Conservation (phyloP, 2,888 invertebrate species). For the Phorcus lineatus region DNA sequence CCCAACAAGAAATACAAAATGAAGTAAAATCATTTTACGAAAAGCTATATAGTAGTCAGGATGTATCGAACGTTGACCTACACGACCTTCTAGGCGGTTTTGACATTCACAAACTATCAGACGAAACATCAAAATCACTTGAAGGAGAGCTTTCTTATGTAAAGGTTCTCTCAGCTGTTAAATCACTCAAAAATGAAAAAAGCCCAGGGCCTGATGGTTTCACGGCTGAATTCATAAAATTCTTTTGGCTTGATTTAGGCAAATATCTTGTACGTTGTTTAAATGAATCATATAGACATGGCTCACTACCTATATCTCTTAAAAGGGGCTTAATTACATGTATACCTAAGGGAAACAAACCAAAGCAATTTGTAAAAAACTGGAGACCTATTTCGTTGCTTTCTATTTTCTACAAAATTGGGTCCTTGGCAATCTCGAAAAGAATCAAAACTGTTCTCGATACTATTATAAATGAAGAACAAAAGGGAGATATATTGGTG, state of each 20-base stretch:
- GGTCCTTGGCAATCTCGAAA: neutral
- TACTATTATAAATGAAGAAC: neutral
- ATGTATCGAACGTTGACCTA: too few relatives aligned
- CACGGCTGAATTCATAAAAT: too few relatives aligned
- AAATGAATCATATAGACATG: neutral
- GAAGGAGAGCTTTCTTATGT: too few relatives aligned
- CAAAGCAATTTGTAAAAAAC: neutral
- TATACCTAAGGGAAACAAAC: slow-evolving; percentile 2
- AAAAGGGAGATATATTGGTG: slow-evolving; percentile 19
- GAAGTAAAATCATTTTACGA: too few relatives aligned
- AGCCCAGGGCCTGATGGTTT: too few relatives aligned
- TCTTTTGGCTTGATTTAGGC: neutral
- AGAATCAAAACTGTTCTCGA: neutral
- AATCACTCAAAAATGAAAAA: too few relatives aligned
- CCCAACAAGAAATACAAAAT: too few relatives aligned
- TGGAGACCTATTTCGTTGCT: slow-evolving; percentile 9
- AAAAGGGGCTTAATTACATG: neutral
- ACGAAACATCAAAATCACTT: too few relatives aligned
- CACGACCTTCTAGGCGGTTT: too few relatives aligned
- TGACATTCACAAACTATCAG: too few relatives aligned
- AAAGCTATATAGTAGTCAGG: too few relatives aligned
- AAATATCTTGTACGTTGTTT: neutral
- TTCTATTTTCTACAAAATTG: neutral
- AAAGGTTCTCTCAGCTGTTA: too few relatives aligned
- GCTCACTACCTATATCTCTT: neutral